Percentiles rank a stretch among this genome's conserved stretches.
These are phyloP conservation scores for Tragelaphus buxtoni DNA, from an alignment of 2,113 vertebrate species.

Conservation along the genomic window DNA sequence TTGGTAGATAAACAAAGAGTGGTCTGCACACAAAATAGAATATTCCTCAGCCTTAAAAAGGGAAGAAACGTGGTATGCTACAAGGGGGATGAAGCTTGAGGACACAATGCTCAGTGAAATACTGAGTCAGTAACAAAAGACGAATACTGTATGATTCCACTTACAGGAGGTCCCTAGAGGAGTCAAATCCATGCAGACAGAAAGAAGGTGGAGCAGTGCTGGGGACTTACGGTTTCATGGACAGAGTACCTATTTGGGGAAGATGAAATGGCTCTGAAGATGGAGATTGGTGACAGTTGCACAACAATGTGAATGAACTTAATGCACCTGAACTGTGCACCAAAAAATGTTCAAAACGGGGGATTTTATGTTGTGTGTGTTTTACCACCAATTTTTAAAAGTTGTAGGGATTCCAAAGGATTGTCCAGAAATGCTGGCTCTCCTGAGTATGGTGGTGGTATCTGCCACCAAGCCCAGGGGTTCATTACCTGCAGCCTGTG, in stretches of 20 bases:
- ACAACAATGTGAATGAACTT: background rate
- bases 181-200: background rate
- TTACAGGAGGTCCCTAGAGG: background rate
- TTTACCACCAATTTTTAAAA: background rate
- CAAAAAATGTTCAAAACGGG: background rate
- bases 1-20: background rate
- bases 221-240: background rate
- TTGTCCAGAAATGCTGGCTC: background rate
- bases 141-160: background rate
- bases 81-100: background rate
- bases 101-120: background rate
- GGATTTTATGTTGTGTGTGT: background rate
- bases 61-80: background rate
- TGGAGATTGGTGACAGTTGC: too few species aligned
- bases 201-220: rapidly evolving
- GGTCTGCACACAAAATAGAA: background rate
- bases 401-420: background rate
- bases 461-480: background rate
- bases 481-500: background rate
- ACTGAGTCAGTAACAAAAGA: background rate
- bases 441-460: background rate
- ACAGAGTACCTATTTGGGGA: background rate
- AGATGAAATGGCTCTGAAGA: background rate
- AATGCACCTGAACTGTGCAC: background rate
- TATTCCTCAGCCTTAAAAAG: background rate